phyloP scores from a whole-genome alignment of 1,140 invertebrate species.

The Trichonephila inaurata region DNA sequence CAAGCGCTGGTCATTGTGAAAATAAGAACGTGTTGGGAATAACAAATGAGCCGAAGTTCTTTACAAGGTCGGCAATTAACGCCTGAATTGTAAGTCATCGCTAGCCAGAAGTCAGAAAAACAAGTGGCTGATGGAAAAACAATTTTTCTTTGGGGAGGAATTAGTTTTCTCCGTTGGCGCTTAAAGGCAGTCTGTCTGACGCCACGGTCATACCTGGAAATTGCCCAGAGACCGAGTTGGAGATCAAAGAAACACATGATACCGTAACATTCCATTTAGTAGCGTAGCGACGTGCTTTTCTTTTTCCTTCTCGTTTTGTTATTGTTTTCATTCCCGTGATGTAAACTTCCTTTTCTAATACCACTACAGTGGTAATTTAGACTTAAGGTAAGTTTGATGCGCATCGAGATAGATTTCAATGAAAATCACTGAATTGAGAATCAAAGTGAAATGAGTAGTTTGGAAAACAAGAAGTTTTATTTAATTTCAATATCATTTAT shows the following conservation, averaged over 20 bases:
- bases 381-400: too few species aligned
- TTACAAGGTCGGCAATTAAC: conserved; percentile 31
- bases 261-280: conserved; percentile 1
- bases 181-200: conserved; percentile 37
- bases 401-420: too few species aligned
- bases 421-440: too few species aligned
- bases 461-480: too few species aligned
- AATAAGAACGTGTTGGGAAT: conserved; percentile 18
- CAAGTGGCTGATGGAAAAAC: conserved; percentile 25
- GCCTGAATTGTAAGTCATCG: conserved; percentile 27
- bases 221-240: neutral
- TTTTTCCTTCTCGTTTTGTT: neutral
- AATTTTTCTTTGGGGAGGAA: conserved; percentile 31
- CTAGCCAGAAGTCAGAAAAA: neutral
- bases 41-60: neutral
- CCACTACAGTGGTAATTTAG: too few species aligned
- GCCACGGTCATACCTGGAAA: conserved; percentile 29
- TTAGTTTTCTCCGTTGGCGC: conserved; percentile 19
- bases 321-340: neutral
- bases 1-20: neutral
- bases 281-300: neutral
- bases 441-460: too few species aligned
- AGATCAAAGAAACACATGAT: neutral
- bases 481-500: too few species aligned
- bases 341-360: too few species aligned